Base-by-base conservation (phyloP, 2,113 vertebrate genomes). In the Anolis carolinensis region DNA sequence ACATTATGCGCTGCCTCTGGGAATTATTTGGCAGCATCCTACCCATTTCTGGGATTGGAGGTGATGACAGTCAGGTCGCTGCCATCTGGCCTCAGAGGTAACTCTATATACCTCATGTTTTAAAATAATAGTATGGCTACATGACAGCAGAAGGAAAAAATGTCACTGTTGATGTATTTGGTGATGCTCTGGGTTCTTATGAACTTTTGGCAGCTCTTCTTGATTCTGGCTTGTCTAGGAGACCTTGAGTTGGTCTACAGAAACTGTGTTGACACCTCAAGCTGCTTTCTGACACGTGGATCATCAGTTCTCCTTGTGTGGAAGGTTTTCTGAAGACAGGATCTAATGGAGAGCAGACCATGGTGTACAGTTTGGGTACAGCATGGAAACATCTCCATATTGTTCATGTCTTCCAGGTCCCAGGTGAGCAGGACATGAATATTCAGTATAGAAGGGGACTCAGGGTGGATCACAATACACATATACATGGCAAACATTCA, bases 31-130 rank as follows among this genome's bases (percentile, higher is more conserved):
- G 65, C 83, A 77, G 21, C 3, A 16, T 13, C 4, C 67, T 67
- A 10, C n/a, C 44, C n/a, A 84, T 77, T 77, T 68, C 73, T 44
- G 71, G 59, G 73, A 84, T 59, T 32, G 44, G n/a, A 67, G n/a
- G 10, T 76, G 30, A 48, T n/a, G 25, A n/a, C 13, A 67, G 39
- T 44, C 39, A 44, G 44, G 39, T 34, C 44, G 18, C 20, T 21
- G 1, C 25, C 20, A 77, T 62, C 44, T 84, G 73, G n/a, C 83
- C 20, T 32, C 25, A 10, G 67, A 76, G 83, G 36, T 65, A 65
- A 6, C 8, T 7, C 18, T 39, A 5, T 18, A 39, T 44, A 59
- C 14, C 11, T 18, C 16, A 13, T 59, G 3, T 6, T 25, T 79
- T 10, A 55, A 65, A 65, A 65, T 25, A 65, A 67, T 5, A 32